Conservation (phyloP, 1,140 invertebrate species). For the Andrena cerasifolii region DNA sequence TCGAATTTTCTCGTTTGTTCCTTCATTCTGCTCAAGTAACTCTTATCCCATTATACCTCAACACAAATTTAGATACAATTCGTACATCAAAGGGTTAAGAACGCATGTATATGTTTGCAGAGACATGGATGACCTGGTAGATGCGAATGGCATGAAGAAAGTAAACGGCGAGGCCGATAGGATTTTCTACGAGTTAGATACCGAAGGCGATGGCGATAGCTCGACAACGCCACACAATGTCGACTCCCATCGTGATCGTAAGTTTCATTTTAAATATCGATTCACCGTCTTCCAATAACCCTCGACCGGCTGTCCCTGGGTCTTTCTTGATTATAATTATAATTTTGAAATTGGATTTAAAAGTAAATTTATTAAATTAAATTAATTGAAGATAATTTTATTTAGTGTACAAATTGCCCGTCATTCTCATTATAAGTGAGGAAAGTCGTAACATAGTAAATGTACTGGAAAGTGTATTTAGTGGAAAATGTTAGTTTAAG, state of each 20-base stretch:
- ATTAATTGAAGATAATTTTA: too few species aligned
- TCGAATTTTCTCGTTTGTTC: background rate
- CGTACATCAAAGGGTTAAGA: background rate
- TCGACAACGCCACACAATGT: constrained; percentile 73
- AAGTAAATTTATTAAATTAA: too few species aligned
- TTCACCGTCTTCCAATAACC: too few species aligned
- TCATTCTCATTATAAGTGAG: too few species aligned
- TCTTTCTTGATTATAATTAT: too few species aligned
- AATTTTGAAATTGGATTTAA: too few species aligned
- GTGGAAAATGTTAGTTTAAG: too few species aligned
- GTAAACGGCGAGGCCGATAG: constrained; percentile 66
- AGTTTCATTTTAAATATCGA: constrained; percentile 61
- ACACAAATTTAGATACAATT: background rate
- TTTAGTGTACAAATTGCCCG: too few species aligned
- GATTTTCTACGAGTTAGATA: constrained; percentile 73
- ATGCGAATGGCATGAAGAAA: constrained; percentile 65
- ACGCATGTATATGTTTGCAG: constrained; percentile 63
- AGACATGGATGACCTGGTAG: constrained; percentile 73
- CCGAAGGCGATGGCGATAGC: constrained; percentile 78
- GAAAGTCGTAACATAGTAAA: too few species aligned
- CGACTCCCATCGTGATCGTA: constrained; percentile 75
- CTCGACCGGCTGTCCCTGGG: too few species aligned
- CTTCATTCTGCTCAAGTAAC: background rate
- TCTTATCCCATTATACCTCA: background rate
- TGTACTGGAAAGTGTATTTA: too few species aligned